phyloP scores from a whole-genome alignment of 1,140 invertebrate genomes.

The Hylaeus anthracinus region DNA sequence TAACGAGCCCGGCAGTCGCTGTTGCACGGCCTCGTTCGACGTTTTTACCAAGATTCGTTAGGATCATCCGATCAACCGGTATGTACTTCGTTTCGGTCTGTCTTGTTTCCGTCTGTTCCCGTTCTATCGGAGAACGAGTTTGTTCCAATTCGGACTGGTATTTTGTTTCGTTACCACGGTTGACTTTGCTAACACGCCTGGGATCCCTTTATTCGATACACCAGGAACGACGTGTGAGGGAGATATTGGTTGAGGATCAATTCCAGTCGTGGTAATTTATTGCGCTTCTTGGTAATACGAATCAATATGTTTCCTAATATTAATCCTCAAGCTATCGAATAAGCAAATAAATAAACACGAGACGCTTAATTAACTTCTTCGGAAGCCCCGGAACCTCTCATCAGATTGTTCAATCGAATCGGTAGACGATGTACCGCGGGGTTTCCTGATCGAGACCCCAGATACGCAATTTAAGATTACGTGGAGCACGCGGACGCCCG shows the following conservation, averaged over 20 bases:
- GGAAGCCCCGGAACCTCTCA: too few relatives aligned
- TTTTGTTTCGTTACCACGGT: conserved; percentile 1
- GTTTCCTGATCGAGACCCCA: not conserved
- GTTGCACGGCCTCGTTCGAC: not conserved
- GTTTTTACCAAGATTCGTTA: conserved; percentile 39
- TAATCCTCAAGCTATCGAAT: too few relatives aligned
- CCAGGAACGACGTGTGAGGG: too few relatives aligned
- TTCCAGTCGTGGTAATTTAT: too few relatives aligned
- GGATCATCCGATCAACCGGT: conserved; percentile 16
- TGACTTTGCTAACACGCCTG: not conserved
- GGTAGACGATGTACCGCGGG: not conserved
- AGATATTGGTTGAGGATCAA: too few relatives aligned
- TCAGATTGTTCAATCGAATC: not conserved
- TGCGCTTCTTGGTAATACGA: too few relatives aligned
- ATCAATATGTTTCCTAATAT: too few relatives aligned
- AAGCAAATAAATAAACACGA: too few relatives aligned
- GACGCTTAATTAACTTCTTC: not conserved
- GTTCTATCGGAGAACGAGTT: not conserved
- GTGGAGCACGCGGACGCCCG: not conserved
- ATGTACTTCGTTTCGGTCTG: not conserved
- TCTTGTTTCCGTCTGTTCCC: conserved; percentile 9
- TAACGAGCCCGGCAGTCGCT: conserved; percentile 24
- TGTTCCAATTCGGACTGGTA: conserved; percentile 2
- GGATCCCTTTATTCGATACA: not conserved
- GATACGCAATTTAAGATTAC: not conserved